Conservation (phyloP, 1,140 invertebrate genomes). For the Nephotettix cincticeps region DNA sequence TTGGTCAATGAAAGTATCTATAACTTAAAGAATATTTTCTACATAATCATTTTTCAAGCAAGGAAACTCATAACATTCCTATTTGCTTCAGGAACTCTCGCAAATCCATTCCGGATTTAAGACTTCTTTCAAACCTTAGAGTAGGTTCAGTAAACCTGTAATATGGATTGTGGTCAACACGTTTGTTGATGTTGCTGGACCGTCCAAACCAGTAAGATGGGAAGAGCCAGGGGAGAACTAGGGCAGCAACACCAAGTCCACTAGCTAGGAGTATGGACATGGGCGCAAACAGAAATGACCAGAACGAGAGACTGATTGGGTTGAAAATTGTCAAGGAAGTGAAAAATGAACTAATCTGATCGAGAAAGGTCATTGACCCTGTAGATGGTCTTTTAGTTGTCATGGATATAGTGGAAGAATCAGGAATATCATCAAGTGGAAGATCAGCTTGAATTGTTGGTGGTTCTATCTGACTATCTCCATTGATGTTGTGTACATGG, state of each 20-base stretch:
- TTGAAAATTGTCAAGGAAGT: conserved; percentile 39
- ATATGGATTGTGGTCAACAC: conserved; percentile 1
- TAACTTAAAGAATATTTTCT: no score
- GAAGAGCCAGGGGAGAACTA: conserved; percentile 42
- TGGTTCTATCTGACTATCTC: neutral
- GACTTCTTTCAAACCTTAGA: conserved; percentile 28
- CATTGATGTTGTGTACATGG: conserved; percentile 11
- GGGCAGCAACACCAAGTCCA: conserved; percentile 39
- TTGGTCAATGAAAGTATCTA: no score
- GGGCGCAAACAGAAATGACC: conserved; percentile 44
- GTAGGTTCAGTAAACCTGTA: conserved; percentile 25
- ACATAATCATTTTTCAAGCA: no score
- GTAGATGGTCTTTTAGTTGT: conserved; percentile 15
- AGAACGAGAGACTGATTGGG: conserved; percentile 41
- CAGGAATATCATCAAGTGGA: conserved; percentile 16
- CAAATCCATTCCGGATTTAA: conserved; percentile 4
- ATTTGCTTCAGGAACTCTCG: neutral
- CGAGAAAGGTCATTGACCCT: conserved; percentile 31
- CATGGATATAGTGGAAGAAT: conserved; percentile 1
- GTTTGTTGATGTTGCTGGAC: neutral
- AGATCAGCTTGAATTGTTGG: conserved; percentile 14
- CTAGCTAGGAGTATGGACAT: conserved; percentile 42
- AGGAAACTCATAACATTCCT: neutral
- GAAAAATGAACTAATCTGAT: conserved; percentile 34
- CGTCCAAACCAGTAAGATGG: conserved; percentile 38